Evolutionary conservation across 2,888 invertebrate species (phyloP), one percentile per base, ranked within the genome.

Genomic region (Micropterix aruncella): DNA sequence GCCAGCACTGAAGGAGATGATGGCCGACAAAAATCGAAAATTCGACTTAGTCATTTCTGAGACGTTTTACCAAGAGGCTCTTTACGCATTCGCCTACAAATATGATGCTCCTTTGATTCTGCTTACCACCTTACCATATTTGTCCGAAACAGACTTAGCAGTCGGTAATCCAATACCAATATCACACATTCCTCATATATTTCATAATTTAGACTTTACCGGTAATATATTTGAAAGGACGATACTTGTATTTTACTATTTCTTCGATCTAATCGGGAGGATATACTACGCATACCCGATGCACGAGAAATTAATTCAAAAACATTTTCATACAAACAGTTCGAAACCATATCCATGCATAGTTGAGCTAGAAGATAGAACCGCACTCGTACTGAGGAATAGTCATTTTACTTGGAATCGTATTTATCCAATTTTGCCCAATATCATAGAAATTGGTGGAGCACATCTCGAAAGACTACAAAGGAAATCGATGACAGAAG

Each of bases 401-500:
- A 64, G 65, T 40, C 66, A 74, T 55, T 58, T 63, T 19, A 62
- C 65, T 3, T 50, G 73, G 27, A 62, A 64, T 37, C 64, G 65
- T 2, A 52, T 66, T 4, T 58, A 66, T 40, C 68, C 73, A n/a
- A 55, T 59, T 0, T 60, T 64, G 1, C 59, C 65, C 1, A 60
- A 60, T 2, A 57, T 73, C 50, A 56, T 75, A 14, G 62, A 72
- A 42, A 66, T 75, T 3, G 75, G 72, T 9, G 77, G 76, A 19
- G 56, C 75, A 42, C 76, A 77, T 48, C 62, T 75, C 38, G 60
- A 61, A 43, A 56, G 58, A 9, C 58, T 61, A 18, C 60, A 61
- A 44, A 46, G 53, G 12, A 42, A 62, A 39, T n/a, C n/a, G n/a
- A n/a, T n/a, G n/a, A n/a, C n/a, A n/a, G n/a, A n/a, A n/a, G n/a